phyloP scores from a whole-genome alignment of 2,888 invertebrate species.

The Pteria penguin region DNA sequence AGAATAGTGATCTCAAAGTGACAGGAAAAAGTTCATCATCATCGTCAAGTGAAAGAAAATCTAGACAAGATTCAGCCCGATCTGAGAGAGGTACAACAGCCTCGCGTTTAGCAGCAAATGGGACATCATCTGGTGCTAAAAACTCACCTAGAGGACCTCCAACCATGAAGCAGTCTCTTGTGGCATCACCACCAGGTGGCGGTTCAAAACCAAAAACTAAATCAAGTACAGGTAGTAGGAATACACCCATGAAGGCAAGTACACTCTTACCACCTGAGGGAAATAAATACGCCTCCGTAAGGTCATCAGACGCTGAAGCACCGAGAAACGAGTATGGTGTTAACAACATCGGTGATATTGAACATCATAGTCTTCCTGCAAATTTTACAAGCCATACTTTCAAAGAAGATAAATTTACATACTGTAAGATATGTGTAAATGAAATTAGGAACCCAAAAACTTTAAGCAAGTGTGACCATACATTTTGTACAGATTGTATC shows the following conservation, averaged over 20 bases:
- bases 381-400: neutral
- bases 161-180: constrained; percentile 9
- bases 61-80: neutral
- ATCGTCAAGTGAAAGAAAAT: neutral
- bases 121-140: neutral
- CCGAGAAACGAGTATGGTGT: neutral
- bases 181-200: constrained; percentile 12
- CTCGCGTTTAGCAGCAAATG: neutral
- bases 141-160: constrained; percentile 20
- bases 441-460: constrained; percentile 31
- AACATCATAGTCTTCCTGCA: constrained; percentile 26
- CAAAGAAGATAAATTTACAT: neutral
- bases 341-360: constrained; percentile 5
- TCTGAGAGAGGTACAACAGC: constrained; percentile 10
- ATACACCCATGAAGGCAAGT: constrained; percentile 15
- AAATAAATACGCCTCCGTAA: neutral
- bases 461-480: constrained; percentile 31
- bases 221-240: neutral
- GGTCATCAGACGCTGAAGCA: neutral
- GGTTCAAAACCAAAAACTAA: constrained; percentile 22
- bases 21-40: neutral
- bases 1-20: neutral
- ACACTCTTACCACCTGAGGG: neutral
- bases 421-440: constrained; percentile 33
- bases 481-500: constrained; percentile 35